Conservation (phyloP, 2,888 invertebrate genomes). For the Caenorhabditis imperialis region DNA sequence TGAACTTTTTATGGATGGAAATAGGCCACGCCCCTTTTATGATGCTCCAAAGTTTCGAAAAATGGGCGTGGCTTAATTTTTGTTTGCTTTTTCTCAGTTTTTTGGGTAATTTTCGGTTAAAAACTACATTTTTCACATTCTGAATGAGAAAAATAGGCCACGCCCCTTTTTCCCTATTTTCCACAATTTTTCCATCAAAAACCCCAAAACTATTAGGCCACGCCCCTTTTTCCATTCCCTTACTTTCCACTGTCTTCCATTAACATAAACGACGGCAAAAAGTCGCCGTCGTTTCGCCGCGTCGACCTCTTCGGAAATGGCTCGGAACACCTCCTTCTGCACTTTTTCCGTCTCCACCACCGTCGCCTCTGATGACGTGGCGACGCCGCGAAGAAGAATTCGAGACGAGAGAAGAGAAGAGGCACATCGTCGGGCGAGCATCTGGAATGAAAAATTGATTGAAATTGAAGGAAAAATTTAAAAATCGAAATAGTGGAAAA, state of each 20-base stretch:
- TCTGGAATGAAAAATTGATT: constrained; percentile 4
- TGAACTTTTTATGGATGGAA: too few species aligned
- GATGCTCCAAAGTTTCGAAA: too few species aligned
- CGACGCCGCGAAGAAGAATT: neutral
- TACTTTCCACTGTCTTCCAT: constrained; percentile 79
- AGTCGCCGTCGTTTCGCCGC: constrained; percentile 77
- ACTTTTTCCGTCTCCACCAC: constrained; percentile 44
- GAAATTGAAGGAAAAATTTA: neutral
- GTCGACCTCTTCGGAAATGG: constrained; percentile 68
- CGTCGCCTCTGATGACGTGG: constrained; percentile 31
- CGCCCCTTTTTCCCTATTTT: neutral
- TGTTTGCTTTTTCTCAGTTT: too few species aligned
- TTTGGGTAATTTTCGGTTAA: too few species aligned
- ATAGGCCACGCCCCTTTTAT: too few species aligned
- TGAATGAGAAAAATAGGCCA: too few species aligned
- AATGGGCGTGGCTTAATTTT: too few species aligned
- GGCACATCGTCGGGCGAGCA: constrained; percentile 7
- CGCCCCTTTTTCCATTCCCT: too few species aligned
- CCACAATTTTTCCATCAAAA: too few species aligned
- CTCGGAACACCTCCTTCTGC: constrained; percentile 54
- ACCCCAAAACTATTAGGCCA: too few species aligned
- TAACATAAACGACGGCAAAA: constrained; percentile 80
- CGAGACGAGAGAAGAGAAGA: constrained; percentile 13
- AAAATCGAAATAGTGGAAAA: neutral
- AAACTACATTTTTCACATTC: neutral